Conservation (phyloP, 2,113 vertebrate species). For the Dicrurus megarhynchus region DNA sequence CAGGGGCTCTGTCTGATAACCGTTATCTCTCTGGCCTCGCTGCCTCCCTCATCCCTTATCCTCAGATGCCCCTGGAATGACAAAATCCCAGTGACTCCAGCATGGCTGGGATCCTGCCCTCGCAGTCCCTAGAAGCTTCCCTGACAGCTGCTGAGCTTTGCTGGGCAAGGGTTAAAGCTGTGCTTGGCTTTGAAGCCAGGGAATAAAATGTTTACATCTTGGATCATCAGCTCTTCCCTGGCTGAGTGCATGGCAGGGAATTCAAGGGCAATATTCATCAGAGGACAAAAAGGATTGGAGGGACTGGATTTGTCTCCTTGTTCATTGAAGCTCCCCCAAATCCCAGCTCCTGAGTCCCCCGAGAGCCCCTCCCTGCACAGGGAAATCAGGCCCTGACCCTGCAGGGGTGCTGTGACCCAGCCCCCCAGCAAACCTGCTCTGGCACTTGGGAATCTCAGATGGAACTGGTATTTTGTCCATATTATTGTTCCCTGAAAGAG, state of each 20-base stretch:
- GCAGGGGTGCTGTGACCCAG: background rate
- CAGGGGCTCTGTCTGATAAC: background rate
- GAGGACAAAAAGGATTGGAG: background rate
- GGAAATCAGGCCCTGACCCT: background rate
- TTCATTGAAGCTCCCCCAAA: background rate
- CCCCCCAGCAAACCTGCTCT: background rate
- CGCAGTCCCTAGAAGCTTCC: constrained; percentile 49
- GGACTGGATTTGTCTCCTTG: background rate
- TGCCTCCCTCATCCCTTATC: background rate
- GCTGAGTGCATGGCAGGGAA: background rate
- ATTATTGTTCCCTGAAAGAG: background rate
- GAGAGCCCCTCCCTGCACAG: background rate
- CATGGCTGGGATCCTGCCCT: background rate
- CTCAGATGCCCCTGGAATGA: background rate
- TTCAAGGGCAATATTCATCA: constrained; percentile 38
- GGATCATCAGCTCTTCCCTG: constrained; percentile 7
- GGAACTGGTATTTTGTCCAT: background rate
- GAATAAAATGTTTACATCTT: constrained; percentile 49
- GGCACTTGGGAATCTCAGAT: background rate
- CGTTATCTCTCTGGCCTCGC: background rate
- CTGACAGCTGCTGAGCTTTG: constrained; percentile 61
- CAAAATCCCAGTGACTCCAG: background rate
- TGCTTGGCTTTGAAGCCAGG: constrained; percentile 37
- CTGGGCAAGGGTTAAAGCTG: constrained; percentile 70
- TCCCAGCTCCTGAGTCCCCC: background rate